A percentile compares a stretch with the other conserved stretches of the same genome.
Evolutionary conservation across 2,888 invertebrate species (phyloP).

Genomic region (Hirtodrosophila alboralis): DNA sequence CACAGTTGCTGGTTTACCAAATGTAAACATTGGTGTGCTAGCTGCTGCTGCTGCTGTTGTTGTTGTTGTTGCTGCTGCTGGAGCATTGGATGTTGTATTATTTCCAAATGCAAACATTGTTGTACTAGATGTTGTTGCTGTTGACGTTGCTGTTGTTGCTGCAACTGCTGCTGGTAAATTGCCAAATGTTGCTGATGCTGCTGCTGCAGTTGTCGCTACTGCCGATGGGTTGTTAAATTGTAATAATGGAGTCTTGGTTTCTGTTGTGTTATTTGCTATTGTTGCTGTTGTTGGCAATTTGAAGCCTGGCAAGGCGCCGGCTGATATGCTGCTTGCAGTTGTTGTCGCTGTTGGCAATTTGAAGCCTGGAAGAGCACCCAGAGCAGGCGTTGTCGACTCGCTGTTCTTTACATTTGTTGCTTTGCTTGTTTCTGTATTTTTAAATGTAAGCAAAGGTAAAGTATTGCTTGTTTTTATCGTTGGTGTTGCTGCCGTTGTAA

Average conservation of each 20-base stretch:
- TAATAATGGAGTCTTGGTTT: background rate
- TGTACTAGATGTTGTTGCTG: background rate
- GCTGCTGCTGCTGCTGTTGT: constrained; percentile 9
- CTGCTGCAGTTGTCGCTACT: constrained; percentile 11
- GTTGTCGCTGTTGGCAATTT: constrained; percentile 11
- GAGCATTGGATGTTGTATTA: constrained; percentile 6
- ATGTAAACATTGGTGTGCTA: constrained; percentile 25
- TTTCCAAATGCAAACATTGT: constrained; percentile 22
- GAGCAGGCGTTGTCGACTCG: background rate
- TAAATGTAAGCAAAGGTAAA: constrained; percentile 9
- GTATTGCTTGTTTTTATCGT: constrained; percentile 10
- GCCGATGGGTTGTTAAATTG: background rate
- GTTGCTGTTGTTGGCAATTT: constrained; percentile 5
- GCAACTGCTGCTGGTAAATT: too few relatives aligned
- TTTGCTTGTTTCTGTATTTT: constrained; percentile 2
- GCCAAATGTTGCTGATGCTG: constrained; percentile 14
- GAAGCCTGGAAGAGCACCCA: background rate
- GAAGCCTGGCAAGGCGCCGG: too few relatives aligned
- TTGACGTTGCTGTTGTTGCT: background rate
- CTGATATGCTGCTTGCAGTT: constrained; percentile 1
- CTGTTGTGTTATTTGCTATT: constrained; percentile 6
- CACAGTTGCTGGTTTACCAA: constrained; percentile 18
- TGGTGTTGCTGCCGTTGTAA: constrained; percentile 20
- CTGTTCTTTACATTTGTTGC: background rate
- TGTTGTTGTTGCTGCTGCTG: constrained; percentile 6